Evolutionary conservation across 2,113 vertebrate species (phyloP), one percentile per base, ranked within the genome.

Genomic region (Myanophis thanlyinensis): DNA sequence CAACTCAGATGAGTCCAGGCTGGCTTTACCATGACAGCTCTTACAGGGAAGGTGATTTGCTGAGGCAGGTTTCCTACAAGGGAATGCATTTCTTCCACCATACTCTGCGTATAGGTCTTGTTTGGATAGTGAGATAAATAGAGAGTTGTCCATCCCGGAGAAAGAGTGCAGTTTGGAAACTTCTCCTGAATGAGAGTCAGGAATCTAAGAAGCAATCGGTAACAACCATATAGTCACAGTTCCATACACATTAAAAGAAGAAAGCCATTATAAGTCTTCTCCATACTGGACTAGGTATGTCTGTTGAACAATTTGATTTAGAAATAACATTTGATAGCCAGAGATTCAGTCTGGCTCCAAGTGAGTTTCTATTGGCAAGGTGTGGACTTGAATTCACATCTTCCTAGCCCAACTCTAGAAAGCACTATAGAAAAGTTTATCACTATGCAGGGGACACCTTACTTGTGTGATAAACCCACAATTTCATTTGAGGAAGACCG

Each of bases 1-100:
- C 98, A 98, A 95, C 97, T 98, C 95, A 99, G 96, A 93, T 98
- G 97, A 51, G 97, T 97, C 98, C 98, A 99, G 85, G 98, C 97
- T 0, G 93, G 93, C 59, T 96, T 97, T 3, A 53, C 97, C 97
- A 98, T 94, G 95, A 97, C 91, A 0, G 98, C 97, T 12, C 97
- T 95, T 89, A 98, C 93, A 0, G 98, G 98, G 91, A 98, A 98
- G 22, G 98, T 98, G 93, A 98, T 96, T 93, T 87, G 97, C 94
- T 99, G 98, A 0, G 98, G 95, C 44, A 98, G 67, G 0, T 94
- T 90, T 91, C 93, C 96, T 87, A 98, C 95, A 44, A 97, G 85
- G 3, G 84, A 13, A 23, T 98, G 98, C 98, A 99, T 99, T 40
- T 97, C 47, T 47, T 97, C 95, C 92, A 98, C 95, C 98, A 98